Evolutionary conservation across 2,888 invertebrate species (phyloP).

Genomic region (Blastobasis adustella): DNA sequence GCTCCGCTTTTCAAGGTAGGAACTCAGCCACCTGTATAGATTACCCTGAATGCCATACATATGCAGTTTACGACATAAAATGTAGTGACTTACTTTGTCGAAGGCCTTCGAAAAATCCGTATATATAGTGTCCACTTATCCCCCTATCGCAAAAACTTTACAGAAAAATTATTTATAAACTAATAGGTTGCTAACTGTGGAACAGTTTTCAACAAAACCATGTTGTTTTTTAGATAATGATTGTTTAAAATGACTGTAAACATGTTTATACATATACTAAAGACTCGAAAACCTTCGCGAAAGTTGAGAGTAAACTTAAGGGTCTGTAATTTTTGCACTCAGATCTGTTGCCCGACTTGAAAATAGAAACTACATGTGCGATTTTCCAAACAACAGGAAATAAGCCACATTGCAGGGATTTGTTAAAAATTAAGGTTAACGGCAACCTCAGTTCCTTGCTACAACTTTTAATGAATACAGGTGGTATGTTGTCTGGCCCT

Average conservation of each 20-base stretch:
- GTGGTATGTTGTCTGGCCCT: neutral
- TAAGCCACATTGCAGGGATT: neutral
- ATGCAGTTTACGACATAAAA: too few species aligned
- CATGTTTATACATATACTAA: neutral
- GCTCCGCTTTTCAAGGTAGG: too few species aligned
- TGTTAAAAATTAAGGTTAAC: neutral
- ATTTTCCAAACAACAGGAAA: neutral
- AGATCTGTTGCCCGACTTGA: neutral
- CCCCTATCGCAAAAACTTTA: too few species aligned
- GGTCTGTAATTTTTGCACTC: neutral
- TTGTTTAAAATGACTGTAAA: neutral
- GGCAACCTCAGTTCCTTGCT: neutral
- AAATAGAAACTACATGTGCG: neutral
- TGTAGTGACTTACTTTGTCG: too few species aligned
- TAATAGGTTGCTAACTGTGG: too few species aligned
- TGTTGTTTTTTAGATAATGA: neutral
- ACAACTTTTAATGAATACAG: neutral
- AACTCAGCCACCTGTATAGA: too few species aligned
- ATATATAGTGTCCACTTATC: too few species aligned
- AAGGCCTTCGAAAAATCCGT: too few species aligned
- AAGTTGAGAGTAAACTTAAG: neutral
- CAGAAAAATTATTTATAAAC: too few species aligned
- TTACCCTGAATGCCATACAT: too few species aligned
- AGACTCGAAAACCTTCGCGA: neutral
- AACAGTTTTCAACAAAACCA: neutral